A percentile compares a stretch with the other conserved stretches of the same genome.
Conservation (phyloP, 2,888 invertebrate genomes). For the Eremobia ochroleuca region DNA sequence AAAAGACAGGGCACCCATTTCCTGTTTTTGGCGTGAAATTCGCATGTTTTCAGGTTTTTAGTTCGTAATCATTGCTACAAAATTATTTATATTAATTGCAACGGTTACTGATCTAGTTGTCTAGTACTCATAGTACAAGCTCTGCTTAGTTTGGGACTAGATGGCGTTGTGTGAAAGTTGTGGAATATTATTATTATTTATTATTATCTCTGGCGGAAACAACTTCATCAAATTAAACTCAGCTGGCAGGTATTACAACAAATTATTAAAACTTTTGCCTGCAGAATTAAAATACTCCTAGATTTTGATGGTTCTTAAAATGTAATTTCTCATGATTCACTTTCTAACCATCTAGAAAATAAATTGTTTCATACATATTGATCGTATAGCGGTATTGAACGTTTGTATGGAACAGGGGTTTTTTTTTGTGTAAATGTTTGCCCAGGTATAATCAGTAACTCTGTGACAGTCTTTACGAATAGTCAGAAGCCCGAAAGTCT, state of each 20-base stretch:
- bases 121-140: too few species aligned
- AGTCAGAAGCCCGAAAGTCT: background rate
- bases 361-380: background rate
- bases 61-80: background rate
- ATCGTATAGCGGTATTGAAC: background rate
- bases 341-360: background rate
- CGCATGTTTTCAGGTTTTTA: too few species aligned
- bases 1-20: background rate
- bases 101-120: background rate
- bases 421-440: background rate
- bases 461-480: background rate
- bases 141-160: too few species aligned
- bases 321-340: too few species aligned
- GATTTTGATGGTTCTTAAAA: too few species aligned
- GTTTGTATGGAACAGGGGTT: too few species aligned
- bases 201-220: background rate
- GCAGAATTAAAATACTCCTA: background rate
- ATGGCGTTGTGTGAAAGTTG: too few species aligned
- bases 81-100: background rate
- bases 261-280: background rate
- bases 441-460: too few species aligned
- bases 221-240: background rate
- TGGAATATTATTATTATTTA: too few species aligned
- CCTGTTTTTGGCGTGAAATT: background rate
- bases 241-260: background rate